Conservation (phyloP, 2,797 vertebrate genomes). For the Momotus momota region DNA sequence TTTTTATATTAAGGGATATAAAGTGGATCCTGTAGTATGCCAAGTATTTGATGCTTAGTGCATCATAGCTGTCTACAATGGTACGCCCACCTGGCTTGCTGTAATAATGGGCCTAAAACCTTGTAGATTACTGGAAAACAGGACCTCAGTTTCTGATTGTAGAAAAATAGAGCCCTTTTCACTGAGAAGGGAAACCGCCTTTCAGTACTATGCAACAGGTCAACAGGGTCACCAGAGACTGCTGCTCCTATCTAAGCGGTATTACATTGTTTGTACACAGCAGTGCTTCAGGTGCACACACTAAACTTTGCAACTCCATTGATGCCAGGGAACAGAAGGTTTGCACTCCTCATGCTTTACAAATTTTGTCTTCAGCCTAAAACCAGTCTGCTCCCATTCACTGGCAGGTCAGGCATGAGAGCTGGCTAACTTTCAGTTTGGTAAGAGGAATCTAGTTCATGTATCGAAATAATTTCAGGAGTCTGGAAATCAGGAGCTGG, state of each 20-base stretch:
- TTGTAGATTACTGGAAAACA: not conserved
- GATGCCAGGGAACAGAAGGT: not conserved
- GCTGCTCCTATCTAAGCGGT: not conserved
- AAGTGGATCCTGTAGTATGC: not conserved
- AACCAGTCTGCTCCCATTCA: not conserved
- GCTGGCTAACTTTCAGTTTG: not conserved
- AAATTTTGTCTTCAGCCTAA: not conserved
- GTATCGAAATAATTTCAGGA: not conserved
- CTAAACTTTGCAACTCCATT: not conserved
- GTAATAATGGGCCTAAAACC: not conserved
- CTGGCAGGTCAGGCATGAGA: not conserved
- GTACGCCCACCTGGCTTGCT: rapidly evolving
- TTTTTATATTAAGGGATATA: not conserved
- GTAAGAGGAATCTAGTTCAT: not conserved
- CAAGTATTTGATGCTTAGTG: not conserved
- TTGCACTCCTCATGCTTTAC: not conserved
- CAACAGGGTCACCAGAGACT: not conserved
- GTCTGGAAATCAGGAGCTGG: not conserved
- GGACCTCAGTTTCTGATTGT: not conserved
- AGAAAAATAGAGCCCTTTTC: not conserved
- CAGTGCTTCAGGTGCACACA: not conserved
- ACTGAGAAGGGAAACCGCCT: not conserved
- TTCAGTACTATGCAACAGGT: not conserved
- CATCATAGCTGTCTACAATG: rapidly evolving
- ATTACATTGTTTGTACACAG: not conserved